Percentiles rank a stretch among this genome's conserved stretches.
Evolutionary conservation across 53 echinoderm and acorn worm genomes (phyloP).

Genomic region (Mesocentrotus franciscanus): DNA sequence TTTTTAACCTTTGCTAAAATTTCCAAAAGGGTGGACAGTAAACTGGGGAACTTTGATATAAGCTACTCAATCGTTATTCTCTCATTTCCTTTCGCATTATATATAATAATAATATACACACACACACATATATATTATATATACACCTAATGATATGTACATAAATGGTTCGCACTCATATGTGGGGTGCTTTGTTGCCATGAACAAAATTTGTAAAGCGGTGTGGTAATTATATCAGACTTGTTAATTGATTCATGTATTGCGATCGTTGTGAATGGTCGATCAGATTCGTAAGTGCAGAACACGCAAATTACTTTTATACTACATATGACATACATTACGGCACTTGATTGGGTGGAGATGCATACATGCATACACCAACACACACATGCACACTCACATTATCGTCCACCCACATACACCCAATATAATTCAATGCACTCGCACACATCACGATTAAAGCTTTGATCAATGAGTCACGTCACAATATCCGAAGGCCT

Average conservation of each 20-base stretch:
- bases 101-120: no score
- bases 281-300: neutral
- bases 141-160: no score
- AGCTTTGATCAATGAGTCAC: neutral
- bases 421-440: neutral
- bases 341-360: neutral
- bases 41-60: no score
- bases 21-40: no score
- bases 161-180: no score
- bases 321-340: neutral
- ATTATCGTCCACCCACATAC: neutral
- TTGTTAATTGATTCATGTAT: neutral
- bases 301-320: neutral
- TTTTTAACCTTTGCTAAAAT: no score
- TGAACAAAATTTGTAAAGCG: neutral
- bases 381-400: slow-evolving; percentile 23
- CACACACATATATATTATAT: no score
- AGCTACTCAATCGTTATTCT: no score
- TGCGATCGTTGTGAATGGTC: neutral
- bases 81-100: no score
- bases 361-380: neutral
- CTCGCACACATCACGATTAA: neutral
- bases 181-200: neutral
- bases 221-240: neutral
- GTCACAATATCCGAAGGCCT: neutral